Conservation (phyloP, 2,113 vertebrate genomes). For the Reinhardtius hippoglossoides region DNA sequence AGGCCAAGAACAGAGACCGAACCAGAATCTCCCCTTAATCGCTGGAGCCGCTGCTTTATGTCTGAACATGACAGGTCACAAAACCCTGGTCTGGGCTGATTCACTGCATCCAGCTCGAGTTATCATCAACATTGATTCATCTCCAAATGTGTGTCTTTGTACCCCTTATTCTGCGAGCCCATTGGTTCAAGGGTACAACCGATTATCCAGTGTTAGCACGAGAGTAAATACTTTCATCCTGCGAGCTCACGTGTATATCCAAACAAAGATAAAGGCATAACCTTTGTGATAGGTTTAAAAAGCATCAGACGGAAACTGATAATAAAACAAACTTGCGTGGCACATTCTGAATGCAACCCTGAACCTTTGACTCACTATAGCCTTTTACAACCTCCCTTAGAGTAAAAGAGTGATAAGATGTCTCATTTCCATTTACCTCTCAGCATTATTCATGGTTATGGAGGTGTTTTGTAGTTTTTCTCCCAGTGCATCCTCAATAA, state of each 20-base stretch:
- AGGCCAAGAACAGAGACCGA: constrained; percentile 24
- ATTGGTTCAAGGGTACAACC: constrained; percentile 42
- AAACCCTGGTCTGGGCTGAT: constrained; percentile 43
- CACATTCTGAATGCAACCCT: constrained; percentile 63
- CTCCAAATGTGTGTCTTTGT: constrained; percentile 59
- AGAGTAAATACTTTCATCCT: constrained; percentile 62
- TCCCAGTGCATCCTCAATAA: constrained; percentile 35
- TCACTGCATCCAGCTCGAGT: constrained; percentile 44
- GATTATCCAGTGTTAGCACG: constrained; percentile 51
- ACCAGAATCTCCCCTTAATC: constrained; percentile 43
- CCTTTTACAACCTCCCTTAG: constrained; percentile 30
- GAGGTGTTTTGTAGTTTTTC: constrained; percentile 61
- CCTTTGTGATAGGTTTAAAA: constrained; percentile 64
- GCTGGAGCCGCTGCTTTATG: constrained; percentile 62
- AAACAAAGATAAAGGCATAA: constrained; percentile 54
- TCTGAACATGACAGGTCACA: constrained; percentile 61
- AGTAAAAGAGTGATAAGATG: constrained; percentile 64
- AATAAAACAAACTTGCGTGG: constrained; percentile 54
- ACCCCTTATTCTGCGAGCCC: constrained; percentile 31
- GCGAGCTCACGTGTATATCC: constrained; percentile 45
- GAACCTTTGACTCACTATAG: constrained; percentile 63
- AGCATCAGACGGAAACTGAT: constrained; percentile 46
- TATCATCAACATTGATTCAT: constrained; percentile 62
- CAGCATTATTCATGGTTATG: constrained; percentile 61
- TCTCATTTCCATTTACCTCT: constrained; percentile 68